Evolutionary conservation across 2,113 vertebrate species (phyloP), one percentile per base, ranked within the genome.

Genomic region (Microcebus griseorufus): DNA sequence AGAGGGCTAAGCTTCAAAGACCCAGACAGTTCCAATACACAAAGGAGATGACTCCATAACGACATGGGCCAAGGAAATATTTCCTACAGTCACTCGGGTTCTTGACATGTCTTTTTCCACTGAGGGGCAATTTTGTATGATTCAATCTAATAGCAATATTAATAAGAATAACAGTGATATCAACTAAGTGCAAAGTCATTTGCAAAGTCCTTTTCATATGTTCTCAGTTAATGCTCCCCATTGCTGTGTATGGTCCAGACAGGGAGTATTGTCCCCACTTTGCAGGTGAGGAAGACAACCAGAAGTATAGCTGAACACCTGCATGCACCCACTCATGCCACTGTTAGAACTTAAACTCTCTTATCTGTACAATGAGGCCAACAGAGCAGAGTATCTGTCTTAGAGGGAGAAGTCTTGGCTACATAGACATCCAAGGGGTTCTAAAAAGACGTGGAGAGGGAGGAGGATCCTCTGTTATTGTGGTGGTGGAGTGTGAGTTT

Each of bases 241-340:
- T 25, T 27, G 39, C 37, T 9, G 1, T 67, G 45, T 48, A 2
- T 11, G 5, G 78, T 5, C 55, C 55, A 27, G 51, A 29, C 0
- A 16, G 76, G 86, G 25, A 34, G 14, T 11, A 10, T 39, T 29
- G 8, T 14, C 14, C 6, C 27, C 45, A 3, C 22, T 9, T 58
- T 8, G 1, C 37, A 34, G 22, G 53, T 6, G 23, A 76, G 58
- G 42, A 76, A 70, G 65, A 64, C 34, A n/a, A 9, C 55, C 39
- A n/a, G 60, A 51, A 51, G 12, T 4, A n/a, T 9, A 23, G 9
- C 12, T 65, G 20, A 4, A 18, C 2, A 13, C 9, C 27, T 9
- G 11, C 0, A 2, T 23, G 25, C 51, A 27, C 39, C 27, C 34
- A 1, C 5, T 34, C 3, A 6, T 2, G n/a, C 39, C 2, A 5